These are phyloP conservation scores for Mormyrus proboscirostris DNA, from an alignment of 2,797 vertebrate genomes.

Conservation along the genomic window DNA sequence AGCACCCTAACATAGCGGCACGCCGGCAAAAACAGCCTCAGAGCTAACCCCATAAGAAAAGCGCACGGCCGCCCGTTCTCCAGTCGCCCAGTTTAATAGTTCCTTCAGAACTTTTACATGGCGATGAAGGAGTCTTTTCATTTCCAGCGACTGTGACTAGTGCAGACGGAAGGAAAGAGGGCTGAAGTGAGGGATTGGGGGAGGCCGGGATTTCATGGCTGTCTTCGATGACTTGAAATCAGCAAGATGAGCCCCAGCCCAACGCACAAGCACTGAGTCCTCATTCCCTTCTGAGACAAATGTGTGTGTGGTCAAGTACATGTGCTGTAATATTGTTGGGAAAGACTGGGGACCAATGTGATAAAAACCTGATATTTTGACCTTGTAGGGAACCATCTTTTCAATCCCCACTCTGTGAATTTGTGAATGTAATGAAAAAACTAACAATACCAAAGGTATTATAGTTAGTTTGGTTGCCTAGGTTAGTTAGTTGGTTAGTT, in stretches of 20 bases:
- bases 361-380: not conserved
- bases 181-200: not conserved
- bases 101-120: not conserved
- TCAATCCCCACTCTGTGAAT: not conserved
- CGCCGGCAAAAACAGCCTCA: not conserved
- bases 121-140: not conserved
- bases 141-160: not conserved
- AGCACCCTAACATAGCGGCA: not conserved
- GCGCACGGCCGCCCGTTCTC: not conserved
- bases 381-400: not conserved
- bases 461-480: not conserved
- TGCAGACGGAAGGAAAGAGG: not conserved
- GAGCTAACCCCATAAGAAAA: not conserved
- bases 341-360: not conserved
- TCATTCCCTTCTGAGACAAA: not conserved
- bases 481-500: too few relatives aligned
- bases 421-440: not conserved
- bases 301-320: not conserved
- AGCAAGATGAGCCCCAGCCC: not conserved
- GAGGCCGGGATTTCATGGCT: not conserved
- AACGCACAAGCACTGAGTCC: not conserved
- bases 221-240: not conserved
- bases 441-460: not conserved
- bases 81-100: not conserved
- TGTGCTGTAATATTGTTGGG: not conserved